Conservation (phyloP, 1,140 invertebrate genomes). For the Drosophila kanapiae region DNA sequence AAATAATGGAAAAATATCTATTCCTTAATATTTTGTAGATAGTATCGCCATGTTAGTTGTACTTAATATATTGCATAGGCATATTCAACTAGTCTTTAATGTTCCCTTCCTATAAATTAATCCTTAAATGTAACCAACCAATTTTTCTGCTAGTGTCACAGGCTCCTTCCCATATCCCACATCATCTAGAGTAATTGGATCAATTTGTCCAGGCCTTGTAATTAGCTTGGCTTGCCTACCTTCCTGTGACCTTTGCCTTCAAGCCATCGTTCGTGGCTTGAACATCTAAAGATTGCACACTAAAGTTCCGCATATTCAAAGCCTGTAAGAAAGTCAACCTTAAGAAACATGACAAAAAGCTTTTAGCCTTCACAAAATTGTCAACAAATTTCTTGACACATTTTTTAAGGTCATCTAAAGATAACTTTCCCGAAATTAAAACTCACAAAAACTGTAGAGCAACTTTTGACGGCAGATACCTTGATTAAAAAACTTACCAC, state of each 20-base stretch:
- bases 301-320: background rate
- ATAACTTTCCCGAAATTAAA: conserved; percentile 16
- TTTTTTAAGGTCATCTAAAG: conserved; percentile 1
- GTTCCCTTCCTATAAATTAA: too few species aligned
- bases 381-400: conserved; percentile 1
- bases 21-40: too few species aligned
- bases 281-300: background rate
- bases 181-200: conserved; percentile 36
- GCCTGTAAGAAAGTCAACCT: background rate
- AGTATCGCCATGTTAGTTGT: too few species aligned
- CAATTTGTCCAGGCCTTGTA: conserved; percentile 32
- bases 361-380: background rate
- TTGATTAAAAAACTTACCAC: conserved; percentile 21
- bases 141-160: background rate
- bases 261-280: too few species aligned
- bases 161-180: conserved; percentile 1
- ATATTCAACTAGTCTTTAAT: too few species aligned
- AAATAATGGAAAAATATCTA: too few species aligned
- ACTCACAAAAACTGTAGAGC: conserved; percentile 4
- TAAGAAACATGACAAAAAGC: background rate
- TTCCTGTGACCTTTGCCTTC: conserved; percentile 9
- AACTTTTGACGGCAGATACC: conserved; percentile 6
- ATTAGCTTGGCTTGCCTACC: conserved; percentile 21
- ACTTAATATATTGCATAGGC: too few species aligned
- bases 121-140: too few species aligned